phyloP scores from a whole-genome alignment of 2,797 vertebrate genomes.

The Dicrostonyx torquatus region DNA sequence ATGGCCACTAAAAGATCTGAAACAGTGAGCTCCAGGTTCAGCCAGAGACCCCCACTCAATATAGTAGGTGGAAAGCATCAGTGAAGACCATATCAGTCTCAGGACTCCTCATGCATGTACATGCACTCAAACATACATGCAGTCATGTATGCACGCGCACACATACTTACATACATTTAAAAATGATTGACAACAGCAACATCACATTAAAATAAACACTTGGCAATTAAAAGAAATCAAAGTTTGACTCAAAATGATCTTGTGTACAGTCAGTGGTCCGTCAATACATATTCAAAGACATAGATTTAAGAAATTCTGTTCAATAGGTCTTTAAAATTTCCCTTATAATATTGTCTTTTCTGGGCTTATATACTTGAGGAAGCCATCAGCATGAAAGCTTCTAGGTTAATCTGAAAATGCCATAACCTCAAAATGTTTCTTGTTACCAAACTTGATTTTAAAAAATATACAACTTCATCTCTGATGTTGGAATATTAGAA shows the following conservation, averaged over 20 bases:
- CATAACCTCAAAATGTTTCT: constrained; percentile 35
- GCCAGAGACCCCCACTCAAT: neutral
- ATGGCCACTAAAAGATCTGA: neutral
- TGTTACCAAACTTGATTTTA: constrained; percentile 38
- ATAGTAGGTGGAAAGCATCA: neutral
- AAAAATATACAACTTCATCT: constrained; percentile 33
- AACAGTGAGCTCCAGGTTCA: neutral
- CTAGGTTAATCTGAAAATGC: constrained; percentile 66
- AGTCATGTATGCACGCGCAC: neutral
- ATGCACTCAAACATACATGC: neutral
- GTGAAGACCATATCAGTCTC: neutral
- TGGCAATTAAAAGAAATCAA: neutral
- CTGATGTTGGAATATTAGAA: constrained; percentile 55
- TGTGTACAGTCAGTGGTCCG: neutral
- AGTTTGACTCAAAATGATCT: neutral
- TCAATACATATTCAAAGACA: neutral
- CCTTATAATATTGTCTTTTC: neutral
- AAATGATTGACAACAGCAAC: neutral
- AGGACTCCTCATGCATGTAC: neutral
- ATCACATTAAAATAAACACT: constrained; percentile 34
- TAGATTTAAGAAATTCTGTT: constrained; percentile 17
- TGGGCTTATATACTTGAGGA: constrained; percentile 49
- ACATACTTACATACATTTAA: neutral
- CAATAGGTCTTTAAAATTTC: constrained; percentile 12
- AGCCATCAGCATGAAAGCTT: neutral